Evolutionary conservation across 2,888 invertebrate genomes (phyloP).

Genomic region (Patella ulyssiponensis): DNA sequence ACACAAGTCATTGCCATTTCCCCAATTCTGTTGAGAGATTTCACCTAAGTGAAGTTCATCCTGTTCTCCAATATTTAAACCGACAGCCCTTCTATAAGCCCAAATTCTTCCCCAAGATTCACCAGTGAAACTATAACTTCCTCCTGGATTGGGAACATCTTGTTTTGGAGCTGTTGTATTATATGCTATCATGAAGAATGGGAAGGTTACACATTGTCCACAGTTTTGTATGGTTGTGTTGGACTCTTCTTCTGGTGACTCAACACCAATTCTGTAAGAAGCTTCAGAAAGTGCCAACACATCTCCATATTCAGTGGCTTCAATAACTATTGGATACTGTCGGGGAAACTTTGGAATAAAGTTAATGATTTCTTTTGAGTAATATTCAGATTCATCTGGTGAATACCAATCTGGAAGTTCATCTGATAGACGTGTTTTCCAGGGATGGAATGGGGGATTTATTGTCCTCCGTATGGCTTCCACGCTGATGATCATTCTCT

Average conservation of each 20-base stretch:
- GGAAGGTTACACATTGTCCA: constrained; percentile 35
- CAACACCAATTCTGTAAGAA: constrained; percentile 32
- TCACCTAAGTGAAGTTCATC: constrained; percentile 29
- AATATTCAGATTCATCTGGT: constrained; percentile 22
- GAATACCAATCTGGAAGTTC: constrained; percentile 36
- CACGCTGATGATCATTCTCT: constrained; percentile 19
- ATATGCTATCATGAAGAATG: constrained; percentile 29
- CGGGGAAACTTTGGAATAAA: neutral
- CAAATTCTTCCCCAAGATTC: constrained; percentile 33
- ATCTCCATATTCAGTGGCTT: constrained; percentile 37
- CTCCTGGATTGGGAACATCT: constrained; percentile 15
- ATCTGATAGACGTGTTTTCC: constrained; percentile 25
- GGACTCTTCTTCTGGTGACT: constrained; percentile 30
- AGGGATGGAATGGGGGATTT: constrained; percentile 15
- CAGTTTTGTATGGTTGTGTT: constrained; percentile 28
- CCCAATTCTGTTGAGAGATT: constrained; percentile 40
- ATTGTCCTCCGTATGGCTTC: constrained; percentile 27
- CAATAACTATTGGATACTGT: constrained; percentile 26
- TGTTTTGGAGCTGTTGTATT: constrained; percentile 2
- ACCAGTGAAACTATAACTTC: constrained; percentile 22
- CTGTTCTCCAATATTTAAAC: neutral
- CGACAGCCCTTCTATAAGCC: constrained; percentile 35
- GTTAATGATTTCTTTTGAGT: constrained; percentile 24
- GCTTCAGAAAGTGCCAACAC: constrained; percentile 33
- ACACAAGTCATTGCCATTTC: constrained; percentile 36